Percentiles rank a stretch among this genome's conserved stretches.
Evolutionary conservation across 2,888 invertebrate genomes (phyloP).

Genomic region (Oscheius sp.): DNA sequence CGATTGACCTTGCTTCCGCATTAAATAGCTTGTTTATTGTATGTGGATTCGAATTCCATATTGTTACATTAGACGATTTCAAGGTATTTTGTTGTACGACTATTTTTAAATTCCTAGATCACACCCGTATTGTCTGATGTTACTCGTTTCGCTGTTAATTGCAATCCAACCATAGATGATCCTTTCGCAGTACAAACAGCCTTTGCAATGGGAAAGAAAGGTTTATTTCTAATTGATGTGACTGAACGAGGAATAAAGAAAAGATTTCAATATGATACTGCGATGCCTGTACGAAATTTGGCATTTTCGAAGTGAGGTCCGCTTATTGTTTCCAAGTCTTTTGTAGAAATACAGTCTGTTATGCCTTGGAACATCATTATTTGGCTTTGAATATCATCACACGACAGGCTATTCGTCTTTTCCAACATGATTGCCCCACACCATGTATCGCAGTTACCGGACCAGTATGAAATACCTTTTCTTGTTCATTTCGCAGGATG

Average conservation of each 20-base stretch:
- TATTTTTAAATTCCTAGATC: neutral
- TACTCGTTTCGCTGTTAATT: conserved; percentile 11
- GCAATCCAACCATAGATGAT: conserved; percentile 12
- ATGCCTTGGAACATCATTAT: conserved; percentile 5
- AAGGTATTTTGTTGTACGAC: neutral
- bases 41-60: conserved; percentile 7
- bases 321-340: neutral
- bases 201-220: neutral
- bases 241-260: neutral
- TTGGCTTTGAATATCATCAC: neutral
- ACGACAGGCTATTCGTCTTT: neutral
- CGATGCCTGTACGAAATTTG: neutral
- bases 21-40: conserved; percentile 3
- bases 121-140: neutral
- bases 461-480: neutral
- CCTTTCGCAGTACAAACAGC: neutral
- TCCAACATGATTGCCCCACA: conserved; percentile 4
- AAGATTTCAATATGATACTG: neutral
- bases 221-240: neutral
- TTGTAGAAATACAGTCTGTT: conserved; percentile 14
- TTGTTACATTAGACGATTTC: neutral
- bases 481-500: neutral
- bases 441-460: neutral
- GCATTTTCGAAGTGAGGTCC: conserved; percentile 7
- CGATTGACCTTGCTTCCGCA: conserved; percentile 7